Evolutionary conservation across 1,140 invertebrate species (phyloP), one percentile per base, ranked within the genome.

Genomic region (Halesus radiatus): DNA sequence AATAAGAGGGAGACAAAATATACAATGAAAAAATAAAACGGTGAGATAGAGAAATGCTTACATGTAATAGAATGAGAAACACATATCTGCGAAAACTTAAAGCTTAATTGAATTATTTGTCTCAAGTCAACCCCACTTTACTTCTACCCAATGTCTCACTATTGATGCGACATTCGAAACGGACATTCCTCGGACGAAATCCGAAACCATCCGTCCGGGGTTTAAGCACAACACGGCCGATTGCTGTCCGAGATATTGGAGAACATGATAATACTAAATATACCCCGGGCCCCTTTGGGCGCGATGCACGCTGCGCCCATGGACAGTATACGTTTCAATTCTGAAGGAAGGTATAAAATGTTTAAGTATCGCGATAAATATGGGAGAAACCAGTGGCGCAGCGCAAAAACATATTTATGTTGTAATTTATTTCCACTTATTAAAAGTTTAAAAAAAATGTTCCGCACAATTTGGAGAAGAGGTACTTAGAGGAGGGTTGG

Each of bases 201-300:
- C 56, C 18, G 56, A 60, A 20, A 60, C 56, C 56, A 23, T 56
- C 54, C n/a, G 54, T n/a, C 54, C 54, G 56, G 13, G 18, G 7
- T 60, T 60, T 60, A 45, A 60, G 56, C 15, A 60, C 56, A 18
- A 60, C 56, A 60, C 56, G 56, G 10, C 16, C 56, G 56, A 60
- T 60, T 23, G 18, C 7, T 60, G 56, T 60, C 20, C 56, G 56
- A 60, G 18, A 60, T 22, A 60, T 15, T 13, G 56, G 18, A 3
- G 16, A 5, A 60, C 37, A 45, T 45, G 13, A 45, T 45, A 45
- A 45, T 45, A 45, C 37, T 45, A 45, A 22, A 60, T 60, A 60
- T 60, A 60, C 23, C 18, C 7, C 56, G n/a, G 56, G 8, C 26
- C 56, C 16, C 37, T 45, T 13, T 45, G 54, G 54, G 20, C 54